Evolutionary conservation across 2,113 vertebrate genomes (phyloP), one percentile per base, ranked within the genome.

Genomic region (Toxotes chatareus): DNA sequence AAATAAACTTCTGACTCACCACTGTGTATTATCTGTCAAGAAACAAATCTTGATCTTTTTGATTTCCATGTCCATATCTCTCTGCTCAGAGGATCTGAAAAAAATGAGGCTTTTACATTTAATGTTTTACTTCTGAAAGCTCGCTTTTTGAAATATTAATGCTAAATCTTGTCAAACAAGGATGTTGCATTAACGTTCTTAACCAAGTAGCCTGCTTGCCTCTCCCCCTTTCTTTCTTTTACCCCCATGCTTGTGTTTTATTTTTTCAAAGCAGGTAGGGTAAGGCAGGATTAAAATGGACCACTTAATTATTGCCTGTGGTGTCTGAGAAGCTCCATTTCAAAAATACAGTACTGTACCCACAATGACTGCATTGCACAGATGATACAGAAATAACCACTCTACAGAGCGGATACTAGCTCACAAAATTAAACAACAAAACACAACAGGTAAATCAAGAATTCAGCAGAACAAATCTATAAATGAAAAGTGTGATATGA

Each of bases 121-220:
- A 82, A 78, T 53, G 14, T 67, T 78, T 84, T 44, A 75, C 76
- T 83, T 79, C 73, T 84, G 59, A 88, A 88, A 89, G 80, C 84
- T 71, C 21, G 5, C 70, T 27, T 34, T 73, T 73, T 91, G 42
- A 86, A 93, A 89, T 89, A 93, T 93, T 88, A 34, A 91, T 79
- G 77, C 55, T 0, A 70, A 55, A 67, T 73, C 83, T 76, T 86
- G 87, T 82, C 75, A 65, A 86, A 90, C 90, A 91, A 84, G 87
- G 78, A 80, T 89, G 80, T 59, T 88, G 79, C 88, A 90, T 90
- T 91, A 89, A 63, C 73, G 80, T 85, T 76, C 49, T 80, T 82
- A 79, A 76, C 63, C 4, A 61, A 61, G 66, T 36, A 65, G 7
- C 46, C 59, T 23, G 46, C 21, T 0, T 16, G 5, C 38, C 19